phyloP scores from a whole-genome alignment of 1,140 invertebrate species.

The Diorhabda carinulata region DNA sequence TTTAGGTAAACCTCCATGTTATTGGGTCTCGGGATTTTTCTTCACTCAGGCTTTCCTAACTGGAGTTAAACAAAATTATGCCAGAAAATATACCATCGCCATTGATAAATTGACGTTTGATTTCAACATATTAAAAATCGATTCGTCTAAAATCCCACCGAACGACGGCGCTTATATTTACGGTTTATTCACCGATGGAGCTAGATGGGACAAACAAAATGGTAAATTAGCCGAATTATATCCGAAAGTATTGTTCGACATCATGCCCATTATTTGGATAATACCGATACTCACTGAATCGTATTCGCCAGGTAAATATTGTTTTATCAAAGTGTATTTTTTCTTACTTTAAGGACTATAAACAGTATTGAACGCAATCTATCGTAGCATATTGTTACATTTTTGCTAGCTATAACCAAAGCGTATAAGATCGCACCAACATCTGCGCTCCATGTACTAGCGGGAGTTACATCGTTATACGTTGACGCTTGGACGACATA shows the following conservation, averaged over 20 bases:
- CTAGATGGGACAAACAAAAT: conserved; percentile 68
- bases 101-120: conserved; percentile 70
- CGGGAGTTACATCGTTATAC: too few relatives aligned
- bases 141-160: conserved; percentile 50
- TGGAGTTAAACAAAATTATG: conserved; percentile 87
- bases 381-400: too few relatives aligned
- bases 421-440: too few relatives aligned
- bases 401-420: too few relatives aligned
- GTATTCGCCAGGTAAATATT: conserved; percentile 30
- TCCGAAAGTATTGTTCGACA: conserved; percentile 78
- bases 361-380: too few relatives aligned
- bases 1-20: conserved; percentile 72
- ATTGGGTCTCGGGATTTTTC: conserved; percentile 94
- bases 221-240: conserved; percentile 67
- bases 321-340: too few relatives aligned
- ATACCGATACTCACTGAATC: conserved; percentile 39
- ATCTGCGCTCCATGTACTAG: too few relatives aligned
- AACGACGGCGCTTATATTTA: conserved; percentile 76
- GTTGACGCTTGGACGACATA: too few relatives aligned
- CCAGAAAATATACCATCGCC: conserved; percentile 79
- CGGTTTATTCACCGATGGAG: conserved; percentile 81
- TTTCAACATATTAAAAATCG: conserved; percentile 45
- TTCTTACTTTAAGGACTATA: too few relatives aligned
- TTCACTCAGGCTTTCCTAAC: conserved; percentile 94
- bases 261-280: conserved; percentile 73